Evolutionary conservation across 2,888 invertebrate species (phyloP), one percentile per base, ranked within the genome.

Genomic region (Gryllus longicercus): DNA sequence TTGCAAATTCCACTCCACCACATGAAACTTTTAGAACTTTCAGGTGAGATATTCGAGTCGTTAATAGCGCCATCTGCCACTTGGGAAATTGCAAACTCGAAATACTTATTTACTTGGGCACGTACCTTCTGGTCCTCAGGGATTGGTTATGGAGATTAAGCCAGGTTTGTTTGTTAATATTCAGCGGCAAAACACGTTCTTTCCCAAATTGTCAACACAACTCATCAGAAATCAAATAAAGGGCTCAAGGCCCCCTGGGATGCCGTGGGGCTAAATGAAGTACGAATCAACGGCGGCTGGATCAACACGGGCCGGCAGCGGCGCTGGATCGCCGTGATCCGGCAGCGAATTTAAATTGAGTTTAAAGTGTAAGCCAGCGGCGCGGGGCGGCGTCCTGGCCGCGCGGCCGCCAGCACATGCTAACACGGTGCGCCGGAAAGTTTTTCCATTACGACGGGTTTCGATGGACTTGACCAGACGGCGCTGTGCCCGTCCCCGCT

Each of bases 121-220:
- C 63, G n/a, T n/a, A n/a, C n/a, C 14, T 14, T 63, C 63, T 18
- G 14, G 16, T 16, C 63, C n/a, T n/a, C 14, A n/a, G 63, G n/a
- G 63, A n/a, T 63, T n/a, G 14, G 16, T 63, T 18, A 63, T 63
- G 63, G 63, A 63, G 63, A 63, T 63, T 18, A n/a, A 14, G 63
- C 63, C 63, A n/a, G 63, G 63, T 63, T 63, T 63, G 63, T 63
- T 63, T 63, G 63, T 63, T 63, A 63, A 63, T 63, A 63, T 63
- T 63, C 63, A 63, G 63, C 63, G 63, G 16, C 63, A 14, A 63
- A 63, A 63, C 63, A 63, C 63, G 63, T 63, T 63, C 63, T 63
- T 63, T 63, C 63, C 63, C 14, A n/a, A 63, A 63, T 63, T 63
- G 63, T 63, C 63, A 63, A 63, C 63, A 63, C 63, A 63, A 63